Base-by-base conservation (phyloP, 2,888 invertebrate genomes). In the Cotesia congregata region DNA sequence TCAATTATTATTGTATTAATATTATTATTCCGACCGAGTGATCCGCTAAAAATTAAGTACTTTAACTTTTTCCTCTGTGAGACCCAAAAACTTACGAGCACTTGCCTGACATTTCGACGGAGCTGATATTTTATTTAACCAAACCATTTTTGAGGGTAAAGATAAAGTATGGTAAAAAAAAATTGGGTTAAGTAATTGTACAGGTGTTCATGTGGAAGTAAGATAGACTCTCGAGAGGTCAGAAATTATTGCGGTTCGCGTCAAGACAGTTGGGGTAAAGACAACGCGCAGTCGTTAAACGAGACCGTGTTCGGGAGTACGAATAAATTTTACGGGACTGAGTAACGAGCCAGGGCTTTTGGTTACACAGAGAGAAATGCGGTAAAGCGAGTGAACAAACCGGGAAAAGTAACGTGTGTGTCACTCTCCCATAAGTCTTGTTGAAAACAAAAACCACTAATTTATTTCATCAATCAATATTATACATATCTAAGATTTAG, bases 301-400 rank as follows among this genome's bases (percentile, higher is more conserved):
- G 74, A 74, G 65, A 74, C 74, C 50, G 70, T 69, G 74, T 69
- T 62, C 68, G 74, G 73, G 74, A 65, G 65, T 65, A 70, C 30
- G 74, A 77, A 77, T 77, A 77, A 77, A 77, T 77, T 77, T 77
- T 77, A 62, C 74, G 67, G 77, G 68, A 68, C 65, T 77, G 77
- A 77, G 65, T 74, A 77, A 77, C 74, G 77, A 73, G 70, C 61
- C 41, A 71, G 20, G 77, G 73, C 73, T 73, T 74, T 77, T 20
- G 77, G 74, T 77, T 76, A 72, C 72, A 39, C 59, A 15, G 30
- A 70, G 74, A 70, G 69, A 74, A 77, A 74, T 77, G 68, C 59
- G 20, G 17, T 68, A 61, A 39, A 73, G 70, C 74, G 65, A 76
- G 65, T 30, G 50, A 73, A 50, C 50, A 50, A 50, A 7, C 50